Evolutionary conservation across 92 coral and sea anemone species (phyloP).

Genomic region (Porites divaricata): DNA sequence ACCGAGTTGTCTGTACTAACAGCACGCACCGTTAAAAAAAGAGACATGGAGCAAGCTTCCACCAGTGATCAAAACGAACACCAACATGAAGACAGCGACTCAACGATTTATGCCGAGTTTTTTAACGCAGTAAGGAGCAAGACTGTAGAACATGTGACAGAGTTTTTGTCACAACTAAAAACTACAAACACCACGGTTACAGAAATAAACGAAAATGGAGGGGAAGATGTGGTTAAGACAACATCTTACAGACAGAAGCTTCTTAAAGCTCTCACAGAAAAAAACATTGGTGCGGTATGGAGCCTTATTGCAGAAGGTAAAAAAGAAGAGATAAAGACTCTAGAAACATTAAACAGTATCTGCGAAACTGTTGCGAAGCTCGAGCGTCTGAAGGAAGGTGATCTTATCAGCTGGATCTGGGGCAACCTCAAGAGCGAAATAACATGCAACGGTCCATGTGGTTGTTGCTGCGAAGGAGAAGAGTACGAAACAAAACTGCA

Average conservation of each 20-base stretch:
- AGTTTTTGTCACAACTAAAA: not conserved
- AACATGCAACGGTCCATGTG: not conserved
- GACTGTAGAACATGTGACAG: not conserved
- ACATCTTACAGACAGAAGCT: constrained; percentile 5
- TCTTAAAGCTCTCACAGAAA: not conserved
- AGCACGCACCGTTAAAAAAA: no score
- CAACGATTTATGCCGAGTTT: not conserved
- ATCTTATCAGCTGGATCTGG: not conserved
- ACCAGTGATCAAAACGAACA: not conserved
- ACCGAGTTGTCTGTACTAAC: no score
- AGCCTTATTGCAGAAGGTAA: constrained; percentile 1
- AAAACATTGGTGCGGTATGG: constrained; percentile 4
- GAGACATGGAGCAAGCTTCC: not conserved
- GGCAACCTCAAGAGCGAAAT: not conserved
- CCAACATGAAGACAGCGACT: not conserved
- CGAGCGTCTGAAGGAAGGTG: constrained; percentile 8
- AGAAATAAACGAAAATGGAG: not conserved
- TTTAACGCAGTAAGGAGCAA: not conserved
- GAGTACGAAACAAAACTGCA: not conserved
- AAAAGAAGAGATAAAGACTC: not conserved
- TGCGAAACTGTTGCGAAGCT: not conserved
- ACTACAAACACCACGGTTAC: not conserved
- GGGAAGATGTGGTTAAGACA: not conserved
- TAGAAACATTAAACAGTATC: constrained; percentile 2
- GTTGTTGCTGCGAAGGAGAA: not conserved